A percentile compares a stretch with the other conserved stretches of the same genome.
Evolutionary conservation across 2,888 invertebrate species (phyloP).

Genomic region (Rhagonycha lutea): DNA sequence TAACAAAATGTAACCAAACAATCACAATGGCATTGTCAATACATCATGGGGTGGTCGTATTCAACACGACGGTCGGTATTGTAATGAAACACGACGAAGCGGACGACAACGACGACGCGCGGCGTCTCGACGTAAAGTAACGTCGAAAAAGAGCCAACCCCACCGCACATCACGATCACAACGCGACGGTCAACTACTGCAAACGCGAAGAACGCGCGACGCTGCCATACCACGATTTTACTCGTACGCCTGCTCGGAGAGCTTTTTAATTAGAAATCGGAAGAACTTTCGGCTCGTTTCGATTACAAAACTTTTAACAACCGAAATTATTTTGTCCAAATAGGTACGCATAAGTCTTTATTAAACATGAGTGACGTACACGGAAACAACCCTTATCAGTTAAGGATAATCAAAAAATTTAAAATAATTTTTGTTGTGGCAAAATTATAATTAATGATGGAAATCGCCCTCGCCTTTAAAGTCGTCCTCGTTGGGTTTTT

Average conservation of each 20-base stretch:
- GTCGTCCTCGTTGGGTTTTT: neutral
- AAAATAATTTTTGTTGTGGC: neutral
- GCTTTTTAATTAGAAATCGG: conserved; percentile 31
- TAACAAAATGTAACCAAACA: conserved; percentile 39
- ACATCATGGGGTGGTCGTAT: conserved; percentile 34
- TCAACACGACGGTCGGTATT: conserved; percentile 26
- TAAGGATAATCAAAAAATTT: neutral
- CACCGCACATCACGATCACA: conserved; percentile 22
- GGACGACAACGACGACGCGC: conserved; percentile 29
- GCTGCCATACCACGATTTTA: conserved; percentile 16
- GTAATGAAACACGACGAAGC: conserved; percentile 8
- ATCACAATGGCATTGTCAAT: conserved; percentile 41
- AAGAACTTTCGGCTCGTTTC: conserved; percentile 28
- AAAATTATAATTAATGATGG: no score
- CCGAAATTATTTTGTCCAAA: neutral
- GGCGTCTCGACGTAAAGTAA: conserved; percentile 34
- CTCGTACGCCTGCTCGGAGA: conserved; percentile 29
- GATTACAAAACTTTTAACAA: conserved; percentile 14
- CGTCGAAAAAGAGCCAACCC: conserved; percentile 21
- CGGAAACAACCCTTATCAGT: neutral
- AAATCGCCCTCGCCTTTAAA: no score
- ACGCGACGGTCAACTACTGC: conserved; percentile 26
- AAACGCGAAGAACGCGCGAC: conserved; percentile 20
- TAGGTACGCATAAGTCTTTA: neutral
- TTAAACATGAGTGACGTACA: neutral